Conservation (phyloP, 2,888 invertebrate species). For the Mesodorylaimus sp. region DNA sequence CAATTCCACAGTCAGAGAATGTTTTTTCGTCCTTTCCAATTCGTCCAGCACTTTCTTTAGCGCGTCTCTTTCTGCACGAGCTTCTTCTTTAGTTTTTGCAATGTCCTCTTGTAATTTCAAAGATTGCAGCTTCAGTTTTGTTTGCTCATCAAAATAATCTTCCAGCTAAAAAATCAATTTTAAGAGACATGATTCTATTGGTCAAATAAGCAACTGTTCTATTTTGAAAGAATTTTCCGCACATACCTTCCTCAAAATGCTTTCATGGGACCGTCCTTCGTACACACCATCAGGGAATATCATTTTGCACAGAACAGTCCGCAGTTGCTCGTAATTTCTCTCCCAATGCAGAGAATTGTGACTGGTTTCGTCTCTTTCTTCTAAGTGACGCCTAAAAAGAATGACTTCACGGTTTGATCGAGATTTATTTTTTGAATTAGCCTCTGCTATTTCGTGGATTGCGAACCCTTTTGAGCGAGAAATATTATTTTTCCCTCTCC, state of each 20-base stretch:
- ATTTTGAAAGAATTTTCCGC: no score
- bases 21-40: background rate
- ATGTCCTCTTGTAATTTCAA: background rate
- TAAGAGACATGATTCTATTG: no score
- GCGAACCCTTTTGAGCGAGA: no score
- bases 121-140: background rate
- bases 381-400: constrained; percentile 1
- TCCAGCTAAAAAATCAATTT: constrained; percentile 1
- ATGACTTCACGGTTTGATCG: background rate
- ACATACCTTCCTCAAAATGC: background rate
- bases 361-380: background rate
- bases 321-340: background rate
- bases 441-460: no score
- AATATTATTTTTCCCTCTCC: no score
- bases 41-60: constrained; percentile 6
- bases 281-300: background rate
- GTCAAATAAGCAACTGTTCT: no score
- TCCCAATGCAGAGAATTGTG: background rate
- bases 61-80: background rate
- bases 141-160: background rate
- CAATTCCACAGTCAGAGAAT: background rate
- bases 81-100: background rate
- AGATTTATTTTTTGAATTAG: background rate
- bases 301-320: background rate
- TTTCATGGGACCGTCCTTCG: background rate